Percentiles rank a stretch among this genome's conserved stretches.
Evolutionary conservation across 2,797 vertebrate genomes (phyloP).

Genomic region (Acanthurus tractus): DNA sequence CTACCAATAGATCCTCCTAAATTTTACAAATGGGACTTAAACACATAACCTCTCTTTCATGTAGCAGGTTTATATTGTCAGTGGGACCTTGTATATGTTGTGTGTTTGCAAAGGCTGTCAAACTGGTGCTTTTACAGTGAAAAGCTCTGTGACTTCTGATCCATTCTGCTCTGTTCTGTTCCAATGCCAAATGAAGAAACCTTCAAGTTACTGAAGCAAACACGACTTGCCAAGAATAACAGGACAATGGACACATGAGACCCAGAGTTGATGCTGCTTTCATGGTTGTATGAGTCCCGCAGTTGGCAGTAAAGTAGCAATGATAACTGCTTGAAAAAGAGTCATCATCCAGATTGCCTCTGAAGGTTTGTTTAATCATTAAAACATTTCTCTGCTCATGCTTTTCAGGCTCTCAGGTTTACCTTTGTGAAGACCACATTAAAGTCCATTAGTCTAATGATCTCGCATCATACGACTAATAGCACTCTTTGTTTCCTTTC

Average conservation of each 20-base stretch:
- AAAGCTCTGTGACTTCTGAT: neutral
- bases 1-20: no score
- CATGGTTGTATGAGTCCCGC: neutral
- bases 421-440: constrained; percentile 6
- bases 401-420: constrained; percentile 12
- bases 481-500: constrained; percentile 7
- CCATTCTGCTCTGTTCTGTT: neutral
- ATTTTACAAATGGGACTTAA: no score
- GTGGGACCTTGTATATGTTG: no score
- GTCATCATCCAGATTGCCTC: constrained; percentile 14
- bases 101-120: constrained; percentile 7
- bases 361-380: constrained; percentile 20
- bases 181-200: neutral
- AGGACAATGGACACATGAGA: no score
- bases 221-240: neutral
- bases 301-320: constrained; percentile 2
- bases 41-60: no score
- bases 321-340: constrained; percentile 1
- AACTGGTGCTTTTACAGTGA: neutral
- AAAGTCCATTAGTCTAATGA: constrained; percentile 25
- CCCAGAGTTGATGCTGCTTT: neutral
- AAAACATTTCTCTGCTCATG: constrained; percentile 18
- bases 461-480: neutral
- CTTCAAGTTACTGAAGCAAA: neutral
- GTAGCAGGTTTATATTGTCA: no score